Base-by-base conservation (phyloP, 2,888 invertebrate genomes). In the Calameuta idolon region DNA sequence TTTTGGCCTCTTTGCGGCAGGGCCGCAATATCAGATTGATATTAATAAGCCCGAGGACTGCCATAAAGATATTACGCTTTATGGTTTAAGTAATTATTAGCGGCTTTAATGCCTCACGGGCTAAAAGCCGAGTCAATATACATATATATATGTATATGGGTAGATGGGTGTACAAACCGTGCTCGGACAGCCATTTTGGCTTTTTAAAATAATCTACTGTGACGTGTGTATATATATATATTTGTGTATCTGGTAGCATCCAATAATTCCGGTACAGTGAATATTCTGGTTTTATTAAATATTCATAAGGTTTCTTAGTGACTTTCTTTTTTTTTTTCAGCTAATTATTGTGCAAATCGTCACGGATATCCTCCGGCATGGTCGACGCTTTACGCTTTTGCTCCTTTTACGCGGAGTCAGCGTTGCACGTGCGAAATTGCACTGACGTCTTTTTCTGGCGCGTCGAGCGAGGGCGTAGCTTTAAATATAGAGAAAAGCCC, bases 11-110 rank as follows among this genome's bases (percentile, higher is more conserved):
- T 40, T 76, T 79, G 83, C 83, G 83, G 81, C 84, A 81, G 81
- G 83, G 81, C 82, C 79, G 79, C 81, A 84, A 83, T 84, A 85
- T 87, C 82, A 82, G 83, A 85, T 86, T 84, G 84, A 85, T 87
- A 87, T 87, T 85, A 87, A 86, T 85, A 86, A 85, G 81, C 82
- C 83, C 83, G 77, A 68, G 68, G 75, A 75, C 74, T 73, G 69
- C 69, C 76, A 79, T 79, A 81, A 83, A 78, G 78, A 75, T 78
- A 78, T 78, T 78, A 75, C 35, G 78, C 78, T 78, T 78, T 78
- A 76, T 78, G 78, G 78, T 78, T 35, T 30, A 40, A 75, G 71
- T 78, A 78, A 78, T 78, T 73, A 78, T 78, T 78, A 75, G 75
- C 78, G 75, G 76, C 40, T 69, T 69, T 74, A 74, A 77, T 76